Percentiles rank a stretch among this genome's conserved stretches.
Evolutionary conservation across 2,888 invertebrate genomes (phyloP).

Genomic region (Protonemura montana): DNA sequence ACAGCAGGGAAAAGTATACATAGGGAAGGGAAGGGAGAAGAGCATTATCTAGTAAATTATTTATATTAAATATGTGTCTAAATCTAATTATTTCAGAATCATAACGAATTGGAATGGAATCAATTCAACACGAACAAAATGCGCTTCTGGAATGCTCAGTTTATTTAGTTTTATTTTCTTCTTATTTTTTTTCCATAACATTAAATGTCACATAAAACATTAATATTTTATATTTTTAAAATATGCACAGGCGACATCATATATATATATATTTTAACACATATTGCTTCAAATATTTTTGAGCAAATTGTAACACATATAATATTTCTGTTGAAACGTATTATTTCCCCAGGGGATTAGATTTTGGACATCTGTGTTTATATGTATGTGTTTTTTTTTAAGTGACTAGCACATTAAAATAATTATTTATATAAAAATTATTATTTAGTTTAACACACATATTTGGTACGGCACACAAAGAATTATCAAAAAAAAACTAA

Average conservation of each 20-base stretch:
- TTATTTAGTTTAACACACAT: not conserved
- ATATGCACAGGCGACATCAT: not conserved
- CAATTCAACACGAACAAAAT: not conserved
- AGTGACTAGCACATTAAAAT: conserved; percentile 30
- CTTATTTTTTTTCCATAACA: conserved; percentile 21
- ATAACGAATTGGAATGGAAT: not conserved
- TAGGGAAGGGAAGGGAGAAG: not conserved
- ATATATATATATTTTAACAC: conserved; percentile 14
- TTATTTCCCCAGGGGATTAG: conserved; percentile 34
- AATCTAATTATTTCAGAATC: conserved; percentile 14
- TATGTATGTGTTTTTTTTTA: too few species aligned
- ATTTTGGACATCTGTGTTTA: not conserved
- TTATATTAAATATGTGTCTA: too few species aligned
- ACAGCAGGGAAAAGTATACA: not conserved
- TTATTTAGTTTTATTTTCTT: not conserved
- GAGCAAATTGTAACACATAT: conserved; percentile 16
- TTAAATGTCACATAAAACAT: conserved; percentile 26
- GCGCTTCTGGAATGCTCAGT: conserved; percentile 29
- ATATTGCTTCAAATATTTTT: conserved; percentile 39
- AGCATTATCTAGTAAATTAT: too few species aligned
- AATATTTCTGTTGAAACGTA: conserved; percentile 36
- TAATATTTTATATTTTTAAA: not conserved
- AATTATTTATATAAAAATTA: conserved; percentile 36
- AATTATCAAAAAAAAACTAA: conserved; percentile 20
- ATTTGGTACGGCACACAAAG: not conserved